Base-by-base conservation (phyloP, 2,113 vertebrate species). In the Myotis lucifugus region DNA sequence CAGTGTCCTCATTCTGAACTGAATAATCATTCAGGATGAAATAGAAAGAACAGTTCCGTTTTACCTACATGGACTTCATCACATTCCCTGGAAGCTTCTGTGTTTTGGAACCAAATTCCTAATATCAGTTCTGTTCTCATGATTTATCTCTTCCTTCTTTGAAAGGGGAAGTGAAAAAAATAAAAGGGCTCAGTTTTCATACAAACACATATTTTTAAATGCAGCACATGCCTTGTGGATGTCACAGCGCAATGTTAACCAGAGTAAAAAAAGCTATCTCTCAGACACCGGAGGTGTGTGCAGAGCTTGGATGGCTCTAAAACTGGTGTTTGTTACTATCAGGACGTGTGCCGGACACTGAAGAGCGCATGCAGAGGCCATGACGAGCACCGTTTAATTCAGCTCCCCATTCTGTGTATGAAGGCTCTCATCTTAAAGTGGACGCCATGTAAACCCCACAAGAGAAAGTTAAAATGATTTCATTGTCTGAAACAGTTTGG, bases 161-260 rank as follows among this genome's bases (percentile, higher is more conserved):
- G 50, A 67, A 89, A 83, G n/a, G 50, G 85, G 96, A 96, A 95
- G 90, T 84, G 70, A 77, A 78, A 64, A 14, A 70, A 48, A 52
- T 6, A 23, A 81, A 91, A 88, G 73, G 23, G 2, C 67, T n/a
- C 52, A 4, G 42, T 46, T 90, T 91, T 73, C 32, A 50, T 3
- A 69, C 23, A 56, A 2, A 37, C n/a, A 32, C 46, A 76, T 34
- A 27, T 77, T 52, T 93, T 90, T 8, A 48, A 92, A 50, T n/a
- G 9, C n/a, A 59, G 64, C 48, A 19, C n/a, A 18, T 12, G 21
- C 64, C 32, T 4, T 13, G 37, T 64, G 37, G 23, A n/a, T 54
- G 78, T 15, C 27, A 18, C 69, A 34, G 37, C 5, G 34, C 13
- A 8, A 1, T 85, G 48, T 89, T 56, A 94, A 88, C 21, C 77